Base-by-base conservation (phyloP, 2,797 vertebrate genomes). In the Anguilla obscura region DNA sequence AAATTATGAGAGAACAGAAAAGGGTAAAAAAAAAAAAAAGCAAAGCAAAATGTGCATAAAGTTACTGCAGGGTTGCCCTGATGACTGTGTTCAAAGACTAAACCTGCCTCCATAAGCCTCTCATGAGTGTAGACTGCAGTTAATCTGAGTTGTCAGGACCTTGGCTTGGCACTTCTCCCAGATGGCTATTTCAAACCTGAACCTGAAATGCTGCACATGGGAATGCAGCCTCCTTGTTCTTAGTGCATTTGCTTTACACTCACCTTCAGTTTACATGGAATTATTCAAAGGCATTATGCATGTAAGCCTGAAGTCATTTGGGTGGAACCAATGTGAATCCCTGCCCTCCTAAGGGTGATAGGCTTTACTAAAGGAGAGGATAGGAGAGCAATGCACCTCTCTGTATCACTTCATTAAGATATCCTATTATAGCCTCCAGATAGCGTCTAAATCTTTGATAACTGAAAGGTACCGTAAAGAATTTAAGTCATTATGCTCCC, bases 231-330 rank as follows among this genome's bases (percentile, higher is more conserved):
- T 69, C 58, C 66, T 56, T 40, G 21, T 24, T 24, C 45, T 14
- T 63, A 6, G 76, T 48, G 50, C 36, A 66, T 30, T 83, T 50
- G 24, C 30, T 82, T 74, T 83, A 79, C 74, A 83, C 86, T 52
- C 84, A 8, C 27, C 54, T 84, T 58, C 45, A 79, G 80, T 86
- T 89, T 87, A 90, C 74, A 83, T 71, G 66, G 86, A 90, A 88
- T 87, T 86, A 87, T 88, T 87, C 83, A 85, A 87, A 74, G 86
- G 60, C 86, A 54, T 83, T 76, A 40, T 16, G 84, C 40, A 76
- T 66, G 58, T 56, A 45, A 45, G 85, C 88, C 86, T 71, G 33
- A 45, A 80, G 84, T 87, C 86, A 85, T 86, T 86, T 85, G 84
- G 60, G 54, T 52, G 88, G 85, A 86, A 56, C 30, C 50, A 48